A percentile compares a stretch with the other conserved stretches of the same genome.
These are phyloP conservation scores for Argyrosomus regius DNA, from an alignment of 2,797 vertebrate genomes.

Conservation along the genomic window DNA sequence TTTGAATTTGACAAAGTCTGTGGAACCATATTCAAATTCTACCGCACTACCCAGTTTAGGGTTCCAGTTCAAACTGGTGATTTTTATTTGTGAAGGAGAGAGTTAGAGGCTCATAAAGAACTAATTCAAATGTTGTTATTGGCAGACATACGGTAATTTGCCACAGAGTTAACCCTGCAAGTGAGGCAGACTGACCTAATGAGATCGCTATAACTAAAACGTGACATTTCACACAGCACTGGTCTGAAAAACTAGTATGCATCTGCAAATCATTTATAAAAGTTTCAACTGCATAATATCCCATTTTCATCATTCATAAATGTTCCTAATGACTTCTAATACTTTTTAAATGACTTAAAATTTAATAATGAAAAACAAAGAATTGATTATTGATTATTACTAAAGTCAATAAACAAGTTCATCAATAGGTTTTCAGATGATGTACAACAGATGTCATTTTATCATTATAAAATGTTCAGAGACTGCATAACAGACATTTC, in stretches of 20 bases:
- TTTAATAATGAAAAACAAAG: not conserved
- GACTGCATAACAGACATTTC: not conserved
- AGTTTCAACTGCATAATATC: conserved; percentile 21
- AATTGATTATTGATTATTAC: conserved; percentile 8
- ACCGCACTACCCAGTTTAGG: not conserved
- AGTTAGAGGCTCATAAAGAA: no score
- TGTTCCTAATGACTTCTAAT: conserved; percentile 12
- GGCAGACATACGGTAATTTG: not conserved
- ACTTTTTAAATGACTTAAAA: conserved; percentile 16
- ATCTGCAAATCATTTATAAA: conserved; percentile 34
- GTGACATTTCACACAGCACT: not conserved
- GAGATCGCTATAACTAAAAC: not conserved
- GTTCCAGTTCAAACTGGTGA: not conserved
- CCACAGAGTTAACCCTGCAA: not conserved
- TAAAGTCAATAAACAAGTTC: not conserved
- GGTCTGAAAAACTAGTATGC: not conserved
- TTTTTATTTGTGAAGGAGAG: not conserved
- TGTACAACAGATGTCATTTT: conserved; percentile 7
- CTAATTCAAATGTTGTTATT: not conserved
- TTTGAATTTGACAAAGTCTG: not conserved
- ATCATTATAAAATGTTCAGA: not conserved
- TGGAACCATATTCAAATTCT: not conserved
- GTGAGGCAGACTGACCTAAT: not conserved
- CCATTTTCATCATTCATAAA: conserved; percentile 3
- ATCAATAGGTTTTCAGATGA: conserved; percentile 2